Conservation (phyloP, 2,113 vertebrate species). For the Pampusana beccarii region DNA sequence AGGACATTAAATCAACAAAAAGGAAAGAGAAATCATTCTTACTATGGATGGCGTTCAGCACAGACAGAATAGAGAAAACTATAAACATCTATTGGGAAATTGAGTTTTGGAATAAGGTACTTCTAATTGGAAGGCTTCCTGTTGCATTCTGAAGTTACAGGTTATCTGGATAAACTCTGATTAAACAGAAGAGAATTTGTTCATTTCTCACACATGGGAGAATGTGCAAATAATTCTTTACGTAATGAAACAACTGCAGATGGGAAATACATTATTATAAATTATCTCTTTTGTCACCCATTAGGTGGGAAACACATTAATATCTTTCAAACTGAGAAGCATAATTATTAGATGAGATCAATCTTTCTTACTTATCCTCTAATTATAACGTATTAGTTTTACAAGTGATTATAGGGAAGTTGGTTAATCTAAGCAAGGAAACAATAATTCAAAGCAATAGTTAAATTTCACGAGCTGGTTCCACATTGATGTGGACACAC, state of each 20-base stretch:
- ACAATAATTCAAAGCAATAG: conserved; percentile 70
- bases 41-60: neutral
- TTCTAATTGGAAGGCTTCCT: neutral
- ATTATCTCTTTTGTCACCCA: conserved; percentile 33
- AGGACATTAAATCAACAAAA: neutral
- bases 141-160: neutral
- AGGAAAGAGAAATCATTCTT: neutral
- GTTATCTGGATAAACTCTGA: neutral
- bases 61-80: neutral
- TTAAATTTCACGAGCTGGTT: conserved; percentile 58
- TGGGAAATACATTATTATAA: conserved; percentile 54
- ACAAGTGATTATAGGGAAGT: conserved; percentile 49
- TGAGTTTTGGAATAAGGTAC: neutral
- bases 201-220: neutral
- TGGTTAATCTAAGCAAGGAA: conserved; percentile 71
- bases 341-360: conserved; percentile 68
- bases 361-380: conserved; percentile 47
- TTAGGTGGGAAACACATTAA: conserved; percentile 47
- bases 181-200: conserved; percentile 22
- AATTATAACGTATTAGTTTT: conserved; percentile 70
- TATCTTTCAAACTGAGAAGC: conserved; percentile 56
- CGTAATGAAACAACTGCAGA: conserved; percentile 30
- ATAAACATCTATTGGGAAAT: neutral
- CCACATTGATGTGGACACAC: neutral
- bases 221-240: conserved; percentile 24